These are phyloP conservation scores for Poeciliopsis turneri DNA, from an alignment of 2,797 vertebrate genomes.

Conservation along the genomic window DNA sequence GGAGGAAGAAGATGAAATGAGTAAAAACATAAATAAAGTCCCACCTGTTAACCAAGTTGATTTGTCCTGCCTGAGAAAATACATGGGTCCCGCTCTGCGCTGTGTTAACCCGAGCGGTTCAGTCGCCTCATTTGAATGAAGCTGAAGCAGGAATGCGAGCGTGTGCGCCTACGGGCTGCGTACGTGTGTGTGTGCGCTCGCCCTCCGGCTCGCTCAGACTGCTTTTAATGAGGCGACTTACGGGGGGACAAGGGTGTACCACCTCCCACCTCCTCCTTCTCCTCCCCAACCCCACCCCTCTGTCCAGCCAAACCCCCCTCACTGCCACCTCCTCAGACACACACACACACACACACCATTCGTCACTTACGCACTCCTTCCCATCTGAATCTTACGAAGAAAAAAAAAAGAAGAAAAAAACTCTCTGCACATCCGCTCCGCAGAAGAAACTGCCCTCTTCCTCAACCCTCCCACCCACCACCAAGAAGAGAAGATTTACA, in stretches of 20 bases:
- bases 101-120: conserved; percentile 79
- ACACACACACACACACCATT: conserved; percentile 35
- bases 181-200: conserved; percentile 62
- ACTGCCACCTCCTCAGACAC: conserved; percentile 54
- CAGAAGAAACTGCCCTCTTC: conserved; percentile 70
- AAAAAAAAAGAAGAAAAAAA: conserved; percentile 65
- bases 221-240: conserved; percentile 86
- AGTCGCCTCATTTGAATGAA: conserved; percentile 85
- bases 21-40: conserved; percentile 49
- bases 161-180: conserved; percentile 50
- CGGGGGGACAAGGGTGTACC: conserved; percentile 80
- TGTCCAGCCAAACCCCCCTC: conserved; percentile 67
- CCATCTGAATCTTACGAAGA: conserved; percentile 75
- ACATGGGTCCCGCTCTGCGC: conserved; percentile 73
- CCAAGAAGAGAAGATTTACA: conserved; percentile 91
- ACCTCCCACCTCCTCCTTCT: conserved; percentile 70
- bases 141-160: conserved; percentile 73
- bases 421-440: conserved; percentile 74
- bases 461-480: conserved; percentile 61
- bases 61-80: conserved; percentile 78
- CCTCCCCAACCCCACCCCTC: conserved; percentile 46
- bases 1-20: conserved; percentile 23
- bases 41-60: conserved; percentile 84
- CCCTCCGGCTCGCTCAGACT: conserved; percentile 77
- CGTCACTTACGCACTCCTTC: conserved; percentile 63